A percentile compares a stretch with the other conserved stretches of the same genome.
Evolutionary conservation across 2,888 invertebrate genomes (phyloP).

Genomic region (Dorcus hopei): DNA sequence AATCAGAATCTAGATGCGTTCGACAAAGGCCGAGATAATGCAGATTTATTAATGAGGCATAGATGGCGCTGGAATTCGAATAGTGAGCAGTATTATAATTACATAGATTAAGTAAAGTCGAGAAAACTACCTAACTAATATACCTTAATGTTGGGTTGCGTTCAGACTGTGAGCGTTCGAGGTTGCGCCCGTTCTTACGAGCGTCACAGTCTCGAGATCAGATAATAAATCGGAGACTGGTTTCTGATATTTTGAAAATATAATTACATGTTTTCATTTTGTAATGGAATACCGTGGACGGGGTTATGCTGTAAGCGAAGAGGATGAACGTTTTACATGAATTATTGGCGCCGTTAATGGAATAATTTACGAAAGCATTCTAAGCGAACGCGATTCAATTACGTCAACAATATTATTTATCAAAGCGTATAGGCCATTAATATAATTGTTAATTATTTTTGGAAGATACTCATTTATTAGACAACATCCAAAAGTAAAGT

Average conservation of each 20-base stretch:
- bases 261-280: slow-evolving; percentile 48
- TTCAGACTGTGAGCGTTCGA: slow-evolving; percentile 36
- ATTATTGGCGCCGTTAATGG: background rate
- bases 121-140: slow-evolving; percentile 50
- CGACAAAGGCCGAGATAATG: slow-evolving; percentile 20
- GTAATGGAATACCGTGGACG: slow-evolving; percentile 45
- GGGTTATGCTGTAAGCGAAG: slow-evolving; percentile 26
- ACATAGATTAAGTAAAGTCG: slow-evolving; percentile 47
- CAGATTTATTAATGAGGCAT: slow-evolving; percentile 43
- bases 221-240: slow-evolving; percentile 57
- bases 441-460: too few relatives aligned
- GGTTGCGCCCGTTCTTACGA: background rate
- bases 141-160: slow-evolving; percentile 43
- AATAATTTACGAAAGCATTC: background rate
- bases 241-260: slow-evolving; percentile 50
- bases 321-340: background rate
- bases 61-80: slow-evolving; percentile 38
- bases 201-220: slow-evolving; percentile 39
- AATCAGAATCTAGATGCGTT: slow-evolving; percentile 11
- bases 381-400: too few relatives aligned
- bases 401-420: too few relatives aligned
- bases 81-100: slow-evolving; percentile 43
- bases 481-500: too few relatives aligned
- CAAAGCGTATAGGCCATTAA: too few relatives aligned
- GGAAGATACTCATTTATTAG: too few relatives aligned